A percentile compares a stretch with the other conserved stretches of the same genome.
These are phyloP conservation scores for Hyperoplus immaculatus DNA, from an alignment of 2,797 vertebrate species.

Conservation along the genomic window DNA sequence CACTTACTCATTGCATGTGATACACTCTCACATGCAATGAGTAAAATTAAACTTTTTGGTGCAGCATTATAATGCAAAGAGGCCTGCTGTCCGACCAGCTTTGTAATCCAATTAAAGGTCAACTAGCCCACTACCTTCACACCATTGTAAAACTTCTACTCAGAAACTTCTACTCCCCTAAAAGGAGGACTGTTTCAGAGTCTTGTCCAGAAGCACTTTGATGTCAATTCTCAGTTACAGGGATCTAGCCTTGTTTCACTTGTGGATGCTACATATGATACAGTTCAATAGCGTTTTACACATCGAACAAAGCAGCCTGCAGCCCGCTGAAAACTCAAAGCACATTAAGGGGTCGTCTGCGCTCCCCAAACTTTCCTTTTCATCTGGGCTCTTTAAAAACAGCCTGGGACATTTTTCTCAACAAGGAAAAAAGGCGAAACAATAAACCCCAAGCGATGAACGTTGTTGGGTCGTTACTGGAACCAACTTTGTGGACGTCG, in stretches of 20 bases:
- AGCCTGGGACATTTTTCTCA: slow-evolving; percentile 45
- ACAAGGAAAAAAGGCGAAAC: slow-evolving; percentile 50
- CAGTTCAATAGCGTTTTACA: slow-evolving; percentile 12
- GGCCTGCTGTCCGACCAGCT: neutral
- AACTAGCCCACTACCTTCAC: neutral
- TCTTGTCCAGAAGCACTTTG: neutral
- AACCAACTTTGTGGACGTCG: slow-evolving; percentile 50
- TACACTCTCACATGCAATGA: neutral
- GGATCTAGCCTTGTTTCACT: neutral
- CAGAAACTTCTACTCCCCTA: neutral
- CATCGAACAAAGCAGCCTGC: neutral
- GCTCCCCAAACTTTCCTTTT: slow-evolving; percentile 29
- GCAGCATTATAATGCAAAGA: neutral
- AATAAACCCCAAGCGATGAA: slow-evolving; percentile 61
- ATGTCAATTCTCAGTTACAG: neutral
- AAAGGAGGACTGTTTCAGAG: neutral
- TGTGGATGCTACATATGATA: neutral
- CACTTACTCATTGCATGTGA: too few species aligned
- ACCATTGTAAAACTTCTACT: neutral
- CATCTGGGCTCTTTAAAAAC: slow-evolving; percentile 46
- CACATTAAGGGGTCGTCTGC: slow-evolving; percentile 20
- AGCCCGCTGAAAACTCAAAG: slow-evolving; percentile 13
- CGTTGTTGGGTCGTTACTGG: slow-evolving; percentile 45
- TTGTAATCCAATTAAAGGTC: neutral
- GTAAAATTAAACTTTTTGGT: neutral